Evolutionary conservation across 2,113 vertebrate genomes (phyloP), one percentile per base, ranked within the genome.

Genomic region (Galbula dea): DNA sequence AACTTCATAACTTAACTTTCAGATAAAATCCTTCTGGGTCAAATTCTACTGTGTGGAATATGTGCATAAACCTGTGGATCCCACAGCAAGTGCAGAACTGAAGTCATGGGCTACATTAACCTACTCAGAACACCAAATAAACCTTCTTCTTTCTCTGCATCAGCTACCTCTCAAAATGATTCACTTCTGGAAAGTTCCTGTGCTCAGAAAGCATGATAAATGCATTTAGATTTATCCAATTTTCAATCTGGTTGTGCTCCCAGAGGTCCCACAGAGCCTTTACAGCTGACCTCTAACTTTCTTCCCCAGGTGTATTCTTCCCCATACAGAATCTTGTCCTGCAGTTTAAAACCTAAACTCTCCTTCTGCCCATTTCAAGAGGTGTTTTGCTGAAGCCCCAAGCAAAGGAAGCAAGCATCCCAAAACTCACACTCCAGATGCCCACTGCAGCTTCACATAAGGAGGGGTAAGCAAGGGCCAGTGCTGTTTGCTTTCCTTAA

Each of bases 391-490:
- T 45, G 26, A 32, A 85, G 27, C 37, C 15, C 20, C 36, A 39
- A 36, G 9, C 30, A 59, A 69, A 20, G 15, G 22, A 10, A 62
- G 29, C 30, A 65, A 71, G 19, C 22, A 52, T 7, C 6, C 66
- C 58, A 61, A 36, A 88, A 80, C 11, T 49, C 75, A 30, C 12
- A 17, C 10, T 48, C n/a, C 23, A 20, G 23, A 21, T 46, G 29
- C 29, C 17, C 39, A 32, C 3, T 29, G 48, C 48, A 76, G 37
- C 34, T 65, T 41, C 59, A 43, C 23, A 52, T 6, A 6, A 62
- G 6, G 4, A 0, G 3, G 0, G 4, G 4, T 1, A 19, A 87
- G 34, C 41, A 76, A 62, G 1, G 5, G 39, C 15, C 85, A 89
- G 8, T 3, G 37, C 54, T 22, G 5, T 19, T 51, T 58, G 45